These are phyloP conservation scores for Sphenopsis melanotis DNA, from an alignment of 2,797 vertebrate genomes.

Conservation along the genomic window DNA sequence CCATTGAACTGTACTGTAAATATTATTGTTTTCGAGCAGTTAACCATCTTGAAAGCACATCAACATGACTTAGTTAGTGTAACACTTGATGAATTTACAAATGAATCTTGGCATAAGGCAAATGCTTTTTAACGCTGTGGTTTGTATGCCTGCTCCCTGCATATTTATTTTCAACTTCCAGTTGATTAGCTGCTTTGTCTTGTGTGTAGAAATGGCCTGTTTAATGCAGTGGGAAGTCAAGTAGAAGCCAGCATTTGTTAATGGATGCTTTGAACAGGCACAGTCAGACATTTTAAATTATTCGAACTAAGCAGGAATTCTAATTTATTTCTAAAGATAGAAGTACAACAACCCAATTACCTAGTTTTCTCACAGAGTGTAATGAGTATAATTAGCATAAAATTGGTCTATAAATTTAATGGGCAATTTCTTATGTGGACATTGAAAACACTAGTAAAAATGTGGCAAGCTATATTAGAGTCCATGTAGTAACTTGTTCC, in stretches of 20 bases:
- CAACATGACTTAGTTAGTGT: background rate
- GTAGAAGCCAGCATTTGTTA: slow-evolving; percentile 21
- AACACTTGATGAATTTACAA: slow-evolving; percentile 39
- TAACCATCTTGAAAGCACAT: slow-evolving; percentile 32
- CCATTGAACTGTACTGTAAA: background rate
- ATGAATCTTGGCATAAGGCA: slow-evolving; percentile 32
- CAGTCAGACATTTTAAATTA: slow-evolving; percentile 47
- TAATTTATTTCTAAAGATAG: slow-evolving; percentile 58
- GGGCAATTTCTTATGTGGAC: slow-evolving; percentile 32
- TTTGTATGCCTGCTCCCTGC: slow-evolving; percentile 43
- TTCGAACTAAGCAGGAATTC: slow-evolving; percentile 48
- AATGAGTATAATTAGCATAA: slow-evolving; percentile 41
- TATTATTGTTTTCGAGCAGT: slow-evolving; percentile 23
- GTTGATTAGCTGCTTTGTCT: slow-evolving; percentile 42
- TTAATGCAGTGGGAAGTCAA: slow-evolving; percentile 34
- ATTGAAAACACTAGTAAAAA: background rate
- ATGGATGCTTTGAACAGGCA: slow-evolving; percentile 30
- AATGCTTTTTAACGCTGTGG: background rate
- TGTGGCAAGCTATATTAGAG: background rate
- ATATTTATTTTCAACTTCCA: slow-evolving; percentile 35
- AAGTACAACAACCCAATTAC: slow-evolving; percentile 36
- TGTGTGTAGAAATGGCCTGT: slow-evolving; percentile 17
- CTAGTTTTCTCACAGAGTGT: slow-evolving; percentile 23
- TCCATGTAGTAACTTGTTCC: background rate
- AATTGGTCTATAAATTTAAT: slow-evolving; percentile 40